A percentile compares a stretch with the other conserved stretches of the same genome.
Conservation (phyloP, 2,113 vertebrate genomes). For the Collichthys lucidus region DNA sequence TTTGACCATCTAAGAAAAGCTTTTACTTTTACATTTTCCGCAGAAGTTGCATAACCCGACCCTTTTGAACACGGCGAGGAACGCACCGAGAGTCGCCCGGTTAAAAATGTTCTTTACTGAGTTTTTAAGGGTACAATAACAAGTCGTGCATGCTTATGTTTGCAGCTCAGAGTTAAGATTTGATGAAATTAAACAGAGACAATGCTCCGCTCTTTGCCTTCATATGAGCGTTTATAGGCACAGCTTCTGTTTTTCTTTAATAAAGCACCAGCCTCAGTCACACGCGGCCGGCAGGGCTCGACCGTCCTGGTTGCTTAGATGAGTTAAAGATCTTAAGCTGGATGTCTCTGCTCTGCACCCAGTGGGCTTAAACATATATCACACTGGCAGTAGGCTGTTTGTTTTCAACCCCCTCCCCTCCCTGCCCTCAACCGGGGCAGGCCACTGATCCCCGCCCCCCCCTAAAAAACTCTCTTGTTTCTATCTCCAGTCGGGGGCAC, state of each 20-base stretch:
- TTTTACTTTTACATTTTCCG: neutral
- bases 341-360: slow-evolving; percentile 71
- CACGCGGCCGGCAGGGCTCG: slow-evolving; percentile 30
- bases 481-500: slow-evolving; percentile 55
- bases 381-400: slow-evolving; percentile 73
- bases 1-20: neutral
- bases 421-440: neutral
- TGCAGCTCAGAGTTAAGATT: neutral
- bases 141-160: slow-evolving; percentile 4
- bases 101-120: neutral
- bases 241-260: slow-evolving; percentile 72
- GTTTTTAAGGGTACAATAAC: slow-evolving; percentile 7
- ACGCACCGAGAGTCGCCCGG: neutral
- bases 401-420: slow-evolving; percentile 50
- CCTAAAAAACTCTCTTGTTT: slow-evolving; percentile 7
- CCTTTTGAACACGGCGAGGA: neutral
- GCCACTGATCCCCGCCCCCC: slow-evolving; percentile 49
- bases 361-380: slow-evolving; percentile 73
- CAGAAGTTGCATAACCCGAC: slow-evolving; percentile 25
- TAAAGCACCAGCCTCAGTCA: slow-evolving; percentile 59
- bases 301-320: slow-evolving; percentile 53
- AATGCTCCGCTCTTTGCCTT: slow-evolving; percentile 12
- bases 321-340: slow-evolving; percentile 74
- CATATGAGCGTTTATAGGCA: slow-evolving; percentile 29
- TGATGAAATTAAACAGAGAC: neutral